Evolutionary conservation across 2,888 invertebrate genomes (phyloP).

Genomic region (Laspeyria flexula): DNA sequence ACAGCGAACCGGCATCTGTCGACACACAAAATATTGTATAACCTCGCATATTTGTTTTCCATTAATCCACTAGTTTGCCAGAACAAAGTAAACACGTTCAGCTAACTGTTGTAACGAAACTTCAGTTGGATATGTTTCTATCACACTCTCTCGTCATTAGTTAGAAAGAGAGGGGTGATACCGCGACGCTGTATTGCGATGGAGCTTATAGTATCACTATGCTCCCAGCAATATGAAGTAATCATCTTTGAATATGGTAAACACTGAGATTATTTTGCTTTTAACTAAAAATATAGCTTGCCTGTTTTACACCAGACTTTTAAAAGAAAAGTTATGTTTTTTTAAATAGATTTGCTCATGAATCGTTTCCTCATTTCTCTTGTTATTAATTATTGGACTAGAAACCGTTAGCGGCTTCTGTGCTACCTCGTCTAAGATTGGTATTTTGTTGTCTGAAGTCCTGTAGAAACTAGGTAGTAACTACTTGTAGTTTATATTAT

Average conservation of each 20-base stretch:
- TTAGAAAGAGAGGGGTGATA: slow-evolving; percentile 15
- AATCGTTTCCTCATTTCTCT: no score
- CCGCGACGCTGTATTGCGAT: slow-evolving; percentile 28
- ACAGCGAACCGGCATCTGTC: slow-evolving; percentile 23
- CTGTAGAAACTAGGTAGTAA: no score
- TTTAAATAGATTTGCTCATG: no score
- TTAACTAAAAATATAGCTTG: neutral
- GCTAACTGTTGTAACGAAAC: slow-evolving; percentile 33
- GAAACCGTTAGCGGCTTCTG: no score
- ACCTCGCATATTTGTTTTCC: slow-evolving; percentile 58
- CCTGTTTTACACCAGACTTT: neutral
- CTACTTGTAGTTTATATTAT: no score
- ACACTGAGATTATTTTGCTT: slow-evolving; percentile 18
- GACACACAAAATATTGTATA: slow-evolving; percentile 48
- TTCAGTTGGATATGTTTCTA: slow-evolving; percentile 20
- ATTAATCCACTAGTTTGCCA: slow-evolving; percentile 58
- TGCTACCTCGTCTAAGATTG: no score
- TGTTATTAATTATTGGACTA: no score
- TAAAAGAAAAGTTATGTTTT: no score
- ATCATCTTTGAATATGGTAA: slow-evolving; percentile 34
- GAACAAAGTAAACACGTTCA: slow-evolving; percentile 48
- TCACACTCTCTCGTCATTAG: slow-evolving; percentile 17
- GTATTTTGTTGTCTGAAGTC: no score
- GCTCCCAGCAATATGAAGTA: slow-evolving; percentile 28
- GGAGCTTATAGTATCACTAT: slow-evolving; percentile 27